phyloP scores from a whole-genome alignment of 2,888 invertebrate species.

The Tenthredo notha region DNA sequence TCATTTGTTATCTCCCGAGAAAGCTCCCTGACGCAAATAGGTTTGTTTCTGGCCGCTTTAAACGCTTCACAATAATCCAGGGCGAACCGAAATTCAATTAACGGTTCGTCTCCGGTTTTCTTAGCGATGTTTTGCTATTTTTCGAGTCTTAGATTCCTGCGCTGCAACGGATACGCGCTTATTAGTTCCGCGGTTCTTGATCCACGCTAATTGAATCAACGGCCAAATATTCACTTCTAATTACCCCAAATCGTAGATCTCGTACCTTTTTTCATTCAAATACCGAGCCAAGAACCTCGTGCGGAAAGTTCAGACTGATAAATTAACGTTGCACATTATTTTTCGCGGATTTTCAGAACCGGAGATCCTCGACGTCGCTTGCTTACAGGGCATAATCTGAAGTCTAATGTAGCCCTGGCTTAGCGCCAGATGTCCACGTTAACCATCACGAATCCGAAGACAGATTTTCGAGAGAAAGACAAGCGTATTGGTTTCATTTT shows the following conservation, averaged over 20 bases:
- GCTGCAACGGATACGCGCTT: not conserved
- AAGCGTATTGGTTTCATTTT: not conserved
- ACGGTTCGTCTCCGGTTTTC: conserved; percentile 62
- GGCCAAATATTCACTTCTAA: not conserved
- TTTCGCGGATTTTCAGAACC: conserved; percentile 14
- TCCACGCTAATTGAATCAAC: conserved; percentile 12
- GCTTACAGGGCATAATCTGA: not conserved
- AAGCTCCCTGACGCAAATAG: conserved; percentile 74
- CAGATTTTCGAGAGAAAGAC: conserved; percentile 36
- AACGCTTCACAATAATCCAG: conserved; percentile 72
- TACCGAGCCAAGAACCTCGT: not conserved
- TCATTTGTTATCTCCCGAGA: conserved; percentile 70
- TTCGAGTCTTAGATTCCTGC: not conserved
- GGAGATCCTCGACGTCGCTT: not conserved
- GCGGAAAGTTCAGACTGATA: not conserved
- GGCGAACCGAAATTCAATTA: conserved; percentile 69
- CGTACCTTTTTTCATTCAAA: not conserved
- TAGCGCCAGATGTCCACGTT: conserved; percentile 66
- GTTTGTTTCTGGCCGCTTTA: conserved; percentile 71
- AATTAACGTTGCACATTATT: not conserved
- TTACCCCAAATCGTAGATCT: not conserved
- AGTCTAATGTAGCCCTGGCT: conserved; percentile 62
- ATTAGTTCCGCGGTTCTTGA: not conserved
- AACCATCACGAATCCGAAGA: conserved; percentile 54
- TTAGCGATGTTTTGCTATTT: conserved; percentile 41